Conservation (phyloP, 2,113 vertebrate species). For the Gorsachius goisagi region DNA sequence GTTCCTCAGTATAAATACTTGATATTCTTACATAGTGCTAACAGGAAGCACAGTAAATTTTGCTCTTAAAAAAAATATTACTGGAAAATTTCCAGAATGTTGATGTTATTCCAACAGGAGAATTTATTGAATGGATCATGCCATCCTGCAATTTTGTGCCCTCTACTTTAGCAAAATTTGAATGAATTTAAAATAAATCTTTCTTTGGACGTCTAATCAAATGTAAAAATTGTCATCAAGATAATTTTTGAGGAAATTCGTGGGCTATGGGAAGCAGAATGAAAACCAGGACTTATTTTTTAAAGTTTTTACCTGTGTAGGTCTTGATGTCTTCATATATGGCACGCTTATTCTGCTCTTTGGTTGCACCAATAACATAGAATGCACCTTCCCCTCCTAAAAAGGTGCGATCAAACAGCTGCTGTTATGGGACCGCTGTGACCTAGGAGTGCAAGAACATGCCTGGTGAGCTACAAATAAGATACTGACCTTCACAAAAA, state of each 20-base stretch:
- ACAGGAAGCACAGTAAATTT: background rate
- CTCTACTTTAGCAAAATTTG: background rate
- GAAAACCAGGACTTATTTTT: background rate
- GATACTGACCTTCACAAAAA: background rate
- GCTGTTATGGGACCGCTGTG: background rate
- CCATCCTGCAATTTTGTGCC: background rate
- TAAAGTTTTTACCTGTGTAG: background rate
- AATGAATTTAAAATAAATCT: background rate
- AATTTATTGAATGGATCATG: background rate
- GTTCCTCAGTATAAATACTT: background rate
- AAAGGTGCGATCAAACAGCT: background rate
- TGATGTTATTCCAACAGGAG: background rate
- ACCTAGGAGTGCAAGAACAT: background rate
- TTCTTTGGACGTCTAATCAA: background rate
- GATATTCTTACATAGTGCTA: background rate
- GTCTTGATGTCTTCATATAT: background rate
- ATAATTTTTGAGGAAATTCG: background rate
- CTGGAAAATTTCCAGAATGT: background rate
- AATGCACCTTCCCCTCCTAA: background rate
- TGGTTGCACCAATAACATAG: background rate
- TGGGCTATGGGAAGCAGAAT: background rate
- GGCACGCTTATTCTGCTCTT: background rate
- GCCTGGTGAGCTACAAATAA: background rate
- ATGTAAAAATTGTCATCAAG: background rate
- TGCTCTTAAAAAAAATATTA: background rate